Conservation (phyloP, 2,797 vertebrate species). For the Mormyrus proboscirostris region DNA sequence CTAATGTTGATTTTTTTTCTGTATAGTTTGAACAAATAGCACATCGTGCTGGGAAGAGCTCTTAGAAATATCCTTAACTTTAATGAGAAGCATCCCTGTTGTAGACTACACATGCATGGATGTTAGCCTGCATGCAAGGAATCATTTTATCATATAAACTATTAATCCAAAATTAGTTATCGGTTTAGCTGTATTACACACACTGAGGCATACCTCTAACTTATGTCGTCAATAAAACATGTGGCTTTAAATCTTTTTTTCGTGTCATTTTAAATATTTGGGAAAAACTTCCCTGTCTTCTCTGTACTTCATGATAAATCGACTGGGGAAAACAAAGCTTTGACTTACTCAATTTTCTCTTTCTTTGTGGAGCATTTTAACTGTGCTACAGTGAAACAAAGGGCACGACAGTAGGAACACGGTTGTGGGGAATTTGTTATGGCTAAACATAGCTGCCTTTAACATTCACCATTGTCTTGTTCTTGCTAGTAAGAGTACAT, state of each 20-base stretch:
- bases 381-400: background rate
- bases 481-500: background rate
- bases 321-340: background rate
- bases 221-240: background rate
- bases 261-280: background rate
- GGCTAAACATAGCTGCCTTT: constrained; percentile 21
- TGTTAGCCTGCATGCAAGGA: background rate
- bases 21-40: background rate
- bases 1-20: background rate
- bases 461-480: constrained; percentile 11
- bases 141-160: background rate
- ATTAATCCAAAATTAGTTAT: background rate
- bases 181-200: too few relatives aligned
- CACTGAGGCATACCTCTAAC: background rate
- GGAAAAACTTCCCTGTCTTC: background rate
- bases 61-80: background rate
- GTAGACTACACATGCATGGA: background rate
- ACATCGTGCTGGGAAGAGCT: background rate
- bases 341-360: background rate
- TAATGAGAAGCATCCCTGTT: background rate
- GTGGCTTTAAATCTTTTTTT: background rate
- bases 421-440: background rate
- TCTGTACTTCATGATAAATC: background rate
- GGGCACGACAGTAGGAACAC: background rate
- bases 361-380: background rate